Evolutionary conservation across 2,888 invertebrate genomes (phyloP).

Genomic region (Chrysolina oricalcia): DNA sequence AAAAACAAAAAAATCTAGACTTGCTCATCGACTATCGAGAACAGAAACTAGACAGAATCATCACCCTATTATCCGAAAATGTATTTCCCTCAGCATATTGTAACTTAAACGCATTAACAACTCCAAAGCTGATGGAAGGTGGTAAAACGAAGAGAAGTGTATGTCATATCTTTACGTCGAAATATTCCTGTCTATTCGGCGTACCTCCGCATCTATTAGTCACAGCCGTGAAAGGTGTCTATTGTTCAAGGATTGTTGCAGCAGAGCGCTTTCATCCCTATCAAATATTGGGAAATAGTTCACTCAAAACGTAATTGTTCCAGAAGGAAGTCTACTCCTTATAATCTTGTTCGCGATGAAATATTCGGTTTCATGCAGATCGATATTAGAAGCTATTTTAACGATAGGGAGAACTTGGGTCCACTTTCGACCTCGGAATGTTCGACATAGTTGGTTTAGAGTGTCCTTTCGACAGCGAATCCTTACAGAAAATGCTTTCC

Average conservation of each 20-base stretch:
- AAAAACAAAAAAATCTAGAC: too few species aligned
- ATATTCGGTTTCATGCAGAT: not conserved
- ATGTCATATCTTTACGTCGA: not conserved
- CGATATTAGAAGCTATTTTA: not conserved
- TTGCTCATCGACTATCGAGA: too few species aligned
- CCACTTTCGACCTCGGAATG: too few species aligned
- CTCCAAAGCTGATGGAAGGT: not conserved
- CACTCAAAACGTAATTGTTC: slow-evolving; percentile 12
- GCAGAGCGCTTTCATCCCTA: not conserved
- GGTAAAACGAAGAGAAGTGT: not conserved
- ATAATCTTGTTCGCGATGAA: slow-evolving; percentile 2
- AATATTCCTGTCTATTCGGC: not conserved
- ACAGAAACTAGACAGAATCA: too few species aligned
- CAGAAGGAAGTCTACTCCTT: slow-evolving; percentile 4
- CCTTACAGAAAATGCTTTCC: too few species aligned
- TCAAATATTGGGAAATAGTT: slow-evolving; percentile 18
- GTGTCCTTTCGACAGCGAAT: too few species aligned
- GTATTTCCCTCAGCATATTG: too few species aligned
- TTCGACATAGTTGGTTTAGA: too few species aligned
- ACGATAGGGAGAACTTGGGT: not conserved
- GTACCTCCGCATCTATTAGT: slow-evolving; percentile 1
- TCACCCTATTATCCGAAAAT: too few species aligned
- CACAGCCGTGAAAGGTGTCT: slow-evolving; percentile 12
- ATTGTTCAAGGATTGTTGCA: slow-evolving; percentile 19
- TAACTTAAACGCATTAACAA: not conserved